Base-by-base conservation (phyloP, 2,113 vertebrate genomes). In the Xyrauchen texanus region DNA sequence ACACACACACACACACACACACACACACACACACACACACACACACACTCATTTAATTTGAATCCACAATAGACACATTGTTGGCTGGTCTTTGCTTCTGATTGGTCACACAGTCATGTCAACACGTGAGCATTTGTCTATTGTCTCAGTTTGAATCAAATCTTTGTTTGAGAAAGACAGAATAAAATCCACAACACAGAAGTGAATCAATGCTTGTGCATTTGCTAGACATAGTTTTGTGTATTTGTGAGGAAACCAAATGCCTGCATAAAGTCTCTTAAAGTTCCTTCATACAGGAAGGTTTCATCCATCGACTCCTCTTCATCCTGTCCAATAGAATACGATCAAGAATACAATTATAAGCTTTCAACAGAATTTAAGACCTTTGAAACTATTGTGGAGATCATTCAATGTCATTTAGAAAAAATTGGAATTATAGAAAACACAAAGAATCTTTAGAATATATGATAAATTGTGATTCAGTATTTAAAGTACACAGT, bases 291-390 rank as follows among this genome's bases (percentile, higher is more conserved):
- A 57, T 82, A 44, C 58, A 49, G 52, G 3, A 69, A 8, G 3
- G 12, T 58, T 60, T 79, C 70, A 72, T 82, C 62, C 0, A 49
- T 11, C 9, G 69, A 74, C n/a, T 69, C 58, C 4, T 69, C 82
- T 52, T 79, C 83, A 16, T 21, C 51, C 83, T 84, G 83, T 15
- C 60, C 71, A 70, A 71, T 53, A 76, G 45, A 77, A 45, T 6
- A 62, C 49, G 53, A 65, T 58, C 21, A 34, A 34, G 42, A 4
- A 0, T 13, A n/a, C 12, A 61, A 65, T 13, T 2, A 7, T 49
- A 49, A 49, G 5, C 2, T 49, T 49, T 34, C 21, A 34, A 34
- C 21, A 34, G 21, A 34, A 1, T 34, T 34, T 34, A 1, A 1
- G 21, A 34, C 21, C 21, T 34, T 34, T 34, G 21, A 49, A 49